phyloP scores from a whole-genome alignment of 2,113 vertebrate species.

The Mola mola region DNA sequence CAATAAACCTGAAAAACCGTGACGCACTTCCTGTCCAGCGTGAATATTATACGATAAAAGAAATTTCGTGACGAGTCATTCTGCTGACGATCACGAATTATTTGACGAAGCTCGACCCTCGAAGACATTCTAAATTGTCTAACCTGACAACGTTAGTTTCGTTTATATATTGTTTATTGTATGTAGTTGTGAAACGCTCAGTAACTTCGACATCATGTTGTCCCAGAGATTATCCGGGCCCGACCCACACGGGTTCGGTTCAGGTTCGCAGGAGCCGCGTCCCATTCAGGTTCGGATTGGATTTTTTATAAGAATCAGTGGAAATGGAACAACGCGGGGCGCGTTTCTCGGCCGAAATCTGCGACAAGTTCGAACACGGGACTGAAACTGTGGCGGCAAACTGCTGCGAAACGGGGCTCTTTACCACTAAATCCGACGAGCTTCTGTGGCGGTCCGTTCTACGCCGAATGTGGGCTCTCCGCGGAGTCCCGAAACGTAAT shows the following conservation, averaged over 20 bases:
- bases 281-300: neutral
- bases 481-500: neutral
- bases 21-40: conserved; percentile 23
- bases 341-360: no score
- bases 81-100: no score
- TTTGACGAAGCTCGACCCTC: no score
- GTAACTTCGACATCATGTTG: neutral
- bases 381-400: no score
- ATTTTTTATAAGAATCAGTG: no score
- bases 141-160: no score
- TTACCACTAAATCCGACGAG: neutral
- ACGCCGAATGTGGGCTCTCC: neutral
- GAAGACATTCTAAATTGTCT: no score
- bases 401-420: neutral
- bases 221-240: conserved; percentile 33
- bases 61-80: neutral
- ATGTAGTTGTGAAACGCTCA: fast-evolving
- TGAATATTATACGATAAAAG: neutral
- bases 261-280: neutral
- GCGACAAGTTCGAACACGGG: neutral
- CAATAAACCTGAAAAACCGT: neutral
- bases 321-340: no score
- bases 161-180: no score
- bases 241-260: neutral
- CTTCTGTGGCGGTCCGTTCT: neutral